phyloP scores from a whole-genome alignment of 2,888 invertebrate species.

The Diaphora mendica region DNA sequence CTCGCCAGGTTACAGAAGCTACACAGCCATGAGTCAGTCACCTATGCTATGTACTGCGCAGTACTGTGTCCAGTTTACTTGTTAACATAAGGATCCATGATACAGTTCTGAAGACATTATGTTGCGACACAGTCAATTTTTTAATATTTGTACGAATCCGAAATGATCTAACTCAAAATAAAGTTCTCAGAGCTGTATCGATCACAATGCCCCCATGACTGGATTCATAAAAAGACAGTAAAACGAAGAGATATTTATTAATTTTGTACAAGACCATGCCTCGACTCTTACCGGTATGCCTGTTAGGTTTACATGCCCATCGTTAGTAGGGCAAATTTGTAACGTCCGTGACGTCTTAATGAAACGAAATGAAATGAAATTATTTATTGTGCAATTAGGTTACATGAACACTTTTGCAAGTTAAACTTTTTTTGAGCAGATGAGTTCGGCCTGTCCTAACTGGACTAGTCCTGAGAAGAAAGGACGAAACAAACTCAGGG shows the following conservation, averaged over 20 bases:
- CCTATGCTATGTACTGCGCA: background rate
- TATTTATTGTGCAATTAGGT: too few species aligned
- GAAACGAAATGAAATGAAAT: too few species aligned
- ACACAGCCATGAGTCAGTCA: background rate
- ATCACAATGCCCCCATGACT: background rate
- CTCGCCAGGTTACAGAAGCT: background rate
- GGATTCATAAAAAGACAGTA: constrained; percentile 49
- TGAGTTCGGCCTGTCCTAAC: too few species aligned
- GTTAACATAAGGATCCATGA: background rate
- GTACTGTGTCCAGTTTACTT: background rate
- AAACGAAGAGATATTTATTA: constrained; percentile 51
- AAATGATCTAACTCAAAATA: background rate
- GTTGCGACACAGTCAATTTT: background rate
- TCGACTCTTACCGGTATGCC: constrained; percentile 28
- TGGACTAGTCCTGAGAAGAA: too few species aligned
- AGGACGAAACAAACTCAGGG: too few species aligned
- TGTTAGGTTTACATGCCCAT: constrained; percentile 17
- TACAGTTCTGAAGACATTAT: constrained; percentile 20
- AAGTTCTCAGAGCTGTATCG: constrained; percentile 24
- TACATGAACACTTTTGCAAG: too few species aligned
- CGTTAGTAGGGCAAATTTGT: background rate
- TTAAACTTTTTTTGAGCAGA: too few species aligned
- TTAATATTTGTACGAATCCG: background rate
- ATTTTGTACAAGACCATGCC: constrained; percentile 41
- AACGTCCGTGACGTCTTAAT: background rate